Conservation (phyloP, 2,888 invertebrate species). For the Drosophila atripex region DNA sequence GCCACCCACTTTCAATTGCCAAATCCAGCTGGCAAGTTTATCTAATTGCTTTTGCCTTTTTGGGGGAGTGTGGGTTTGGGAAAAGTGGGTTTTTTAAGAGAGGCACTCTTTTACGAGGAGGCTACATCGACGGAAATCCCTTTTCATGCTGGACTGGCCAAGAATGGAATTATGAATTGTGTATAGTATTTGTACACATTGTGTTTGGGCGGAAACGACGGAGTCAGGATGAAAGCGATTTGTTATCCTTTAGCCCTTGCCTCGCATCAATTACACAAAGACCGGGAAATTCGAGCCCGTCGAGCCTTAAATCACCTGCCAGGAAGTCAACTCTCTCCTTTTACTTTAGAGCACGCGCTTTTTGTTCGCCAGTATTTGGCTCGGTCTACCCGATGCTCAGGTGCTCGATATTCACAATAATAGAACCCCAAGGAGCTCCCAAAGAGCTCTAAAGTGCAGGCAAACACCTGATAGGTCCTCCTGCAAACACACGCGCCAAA, state of each 20-base stretch:
- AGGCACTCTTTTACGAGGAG: conserved; percentile 9
- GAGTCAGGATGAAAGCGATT: conserved; percentile 65
- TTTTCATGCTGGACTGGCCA: conserved; percentile 64
- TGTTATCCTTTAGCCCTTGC: conserved; percentile 56
- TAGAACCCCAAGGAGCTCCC: conserved; percentile 44
- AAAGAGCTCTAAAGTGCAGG: conserved; percentile 72
- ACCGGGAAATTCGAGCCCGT: conserved; percentile 46
- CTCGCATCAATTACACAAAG: conserved; percentile 59
- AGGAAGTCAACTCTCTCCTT: conserved; percentile 27
- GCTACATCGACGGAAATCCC: conserved; percentile 48
- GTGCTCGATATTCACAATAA: conserved; percentile 72
- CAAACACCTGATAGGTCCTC: conserved; percentile 46
- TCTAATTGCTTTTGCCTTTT: conserved; percentile 71
- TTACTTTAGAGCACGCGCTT: conserved; percentile 4
- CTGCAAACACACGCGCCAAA: conserved; percentile 45
- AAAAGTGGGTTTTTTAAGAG: conserved; percentile 1
- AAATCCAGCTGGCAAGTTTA: conserved; percentile 60
- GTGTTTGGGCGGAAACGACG: conserved; percentile 19
- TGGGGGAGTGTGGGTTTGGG: background rate
- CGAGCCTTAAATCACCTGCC: conserved; percentile 53
- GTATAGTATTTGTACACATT: conserved; percentile 23
- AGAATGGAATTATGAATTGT: conserved; percentile 64
- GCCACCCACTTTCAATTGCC: conserved; percentile 58
- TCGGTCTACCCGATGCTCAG: conserved; percentile 10
- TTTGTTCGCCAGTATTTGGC: conserved; percentile 3